These are phyloP conservation scores for Patella ulyssiponensis DNA, from an alignment of 2,888 invertebrate genomes.

Conservation along the genomic window DNA sequence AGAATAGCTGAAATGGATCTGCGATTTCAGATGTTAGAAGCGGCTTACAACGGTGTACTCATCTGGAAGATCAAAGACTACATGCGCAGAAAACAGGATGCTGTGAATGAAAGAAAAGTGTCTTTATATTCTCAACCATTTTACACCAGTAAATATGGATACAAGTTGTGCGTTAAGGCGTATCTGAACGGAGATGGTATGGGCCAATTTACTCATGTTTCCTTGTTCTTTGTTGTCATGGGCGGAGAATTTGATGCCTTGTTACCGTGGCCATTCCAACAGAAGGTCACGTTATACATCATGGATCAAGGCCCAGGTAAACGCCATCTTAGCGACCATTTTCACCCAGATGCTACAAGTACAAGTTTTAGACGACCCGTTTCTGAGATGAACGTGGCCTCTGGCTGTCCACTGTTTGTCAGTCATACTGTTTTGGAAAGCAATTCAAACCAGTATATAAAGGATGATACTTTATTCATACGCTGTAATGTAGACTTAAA, in stretches of 20 bases:
- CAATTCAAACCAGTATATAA: conserved; percentile 46
- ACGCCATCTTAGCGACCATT: conserved; percentile 58
- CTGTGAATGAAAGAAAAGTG: conserved; percentile 54
- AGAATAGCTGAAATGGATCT: conserved; percentile 62
- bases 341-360: conserved; percentile 65
- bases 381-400: conserved; percentile 68
- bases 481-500: conserved; percentile 49
- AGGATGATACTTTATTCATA: conserved; percentile 63
- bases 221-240: conserved; percentile 69
- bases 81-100: conserved; percentile 57
- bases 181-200: conserved; percentile 70
- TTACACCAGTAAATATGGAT: conserved; percentile 64
- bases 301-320: conserved; percentile 60
- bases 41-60: conserved; percentile 62
- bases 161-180: conserved; percentile 69
- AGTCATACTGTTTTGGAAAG: conserved; percentile 55
- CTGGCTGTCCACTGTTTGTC: conserved; percentile 63
- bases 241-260: conserved; percentile 66
- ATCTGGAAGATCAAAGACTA: conserved; percentile 68
- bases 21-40: conserved; percentile 61
- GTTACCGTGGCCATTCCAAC: conserved; percentile 66
- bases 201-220: conserved; percentile 65
- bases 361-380: conserved; percentile 60
- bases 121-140: conserved; percentile 69
- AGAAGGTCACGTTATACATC: conserved; percentile 64